Evolutionary conservation across 2,888 invertebrate species (phyloP), one percentile per base, ranked within the genome.

Genomic region (Cheilosia variabilis): DNA sequence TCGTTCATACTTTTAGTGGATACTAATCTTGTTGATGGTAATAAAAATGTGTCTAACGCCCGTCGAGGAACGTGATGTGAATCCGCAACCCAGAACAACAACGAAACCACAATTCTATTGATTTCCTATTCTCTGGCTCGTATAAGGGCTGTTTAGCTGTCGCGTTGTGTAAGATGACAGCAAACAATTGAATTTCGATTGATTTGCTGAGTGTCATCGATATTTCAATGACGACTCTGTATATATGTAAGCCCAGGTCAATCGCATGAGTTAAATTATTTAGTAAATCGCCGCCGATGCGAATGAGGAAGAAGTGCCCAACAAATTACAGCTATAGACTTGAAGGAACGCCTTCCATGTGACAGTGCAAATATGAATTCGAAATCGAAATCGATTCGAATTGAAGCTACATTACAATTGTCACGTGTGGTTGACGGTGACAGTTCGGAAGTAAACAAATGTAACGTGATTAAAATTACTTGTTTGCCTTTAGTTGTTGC

Each of bases 1-100:
- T 15, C 50, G 60, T 41, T 65, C 57, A 53, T 19, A 50, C 52
- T 60, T 22, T 45, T 13, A 58, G 43, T 68, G 53, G 31, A 75
- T 60, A 60, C 31, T 55, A 13, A 13, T 69, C 50, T 24, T 78
- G 68, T 57, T 55, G 41, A 65, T 45, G 55, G 72, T 53, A 77
- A 72, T 77, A 66, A 75, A 69, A 80, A 69, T 58, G 69, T 69
- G 81, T 63, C 45, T 60, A 72, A 82, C 72, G 82, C 82, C 71
- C 77, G 47, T 34, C 31, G n/a, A 24, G 34, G 17, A 77, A 77
- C 82, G 82, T 82, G 82, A 77, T 43, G 22, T 62, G 77, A 82
- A 77, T 82, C 19, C 71, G 71, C 53, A 72, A 75, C 31, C 3
- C 9, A 47, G 19, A 62, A 22, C 47, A 34, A 19, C 71, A 53